Base-by-base conservation (phyloP, 2,797 vertebrate species). In the Poeciliopsis presidionis region DNA sequence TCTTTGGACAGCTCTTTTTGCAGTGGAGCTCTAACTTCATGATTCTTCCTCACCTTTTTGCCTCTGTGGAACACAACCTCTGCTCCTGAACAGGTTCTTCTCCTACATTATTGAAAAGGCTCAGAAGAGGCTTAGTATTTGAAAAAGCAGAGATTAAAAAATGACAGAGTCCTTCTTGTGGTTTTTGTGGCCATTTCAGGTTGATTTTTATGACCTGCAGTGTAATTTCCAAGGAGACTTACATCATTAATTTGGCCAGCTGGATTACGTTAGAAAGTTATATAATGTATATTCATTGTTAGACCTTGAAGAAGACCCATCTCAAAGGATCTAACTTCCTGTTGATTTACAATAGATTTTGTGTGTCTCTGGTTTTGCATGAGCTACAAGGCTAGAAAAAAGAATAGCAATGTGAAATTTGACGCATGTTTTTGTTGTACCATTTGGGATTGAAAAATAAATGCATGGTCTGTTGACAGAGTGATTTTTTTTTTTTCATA, bases 31-130 rank as follows among this genome's bases (percentile, higher is more conserved):
- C 49, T 86, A 88, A 86, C 88, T 78, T 75, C 82, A 85, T 81
- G 83, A 87, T 75, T 80, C 83, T 80, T 79, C 67, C 83, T 78
- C 82, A 80, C 76, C 53, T 90, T 80, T 88, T 87, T 89, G 79
- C 89, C 84, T 73, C 72, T 9, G 59, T 87, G 74, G 77, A 79
- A 74, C 79, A 71, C 76, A 82, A 76, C 84, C 80, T 73, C 80
- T 78, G 70, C 83, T 88, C 80, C 81, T 89, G 88, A 87, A 86
- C 85, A 70, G 88, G 84, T 89, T 84, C 86, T 71, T 79, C 87
- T 90, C 81, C 77, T 94, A 84, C 89, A 94, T 93, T 91, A 94
- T 94, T 92, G 88, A 94, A 94, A 87, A 93, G 87, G 72, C 88
- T 72, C 81, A 90, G 89, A 92, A 90, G 87, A 75, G 22, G 86